Evolutionary conservation across 2,797 vertebrate species (phyloP), one percentile per base, ranked within the genome.

Genomic region (Acrocephalus scirpaceus): DNA sequence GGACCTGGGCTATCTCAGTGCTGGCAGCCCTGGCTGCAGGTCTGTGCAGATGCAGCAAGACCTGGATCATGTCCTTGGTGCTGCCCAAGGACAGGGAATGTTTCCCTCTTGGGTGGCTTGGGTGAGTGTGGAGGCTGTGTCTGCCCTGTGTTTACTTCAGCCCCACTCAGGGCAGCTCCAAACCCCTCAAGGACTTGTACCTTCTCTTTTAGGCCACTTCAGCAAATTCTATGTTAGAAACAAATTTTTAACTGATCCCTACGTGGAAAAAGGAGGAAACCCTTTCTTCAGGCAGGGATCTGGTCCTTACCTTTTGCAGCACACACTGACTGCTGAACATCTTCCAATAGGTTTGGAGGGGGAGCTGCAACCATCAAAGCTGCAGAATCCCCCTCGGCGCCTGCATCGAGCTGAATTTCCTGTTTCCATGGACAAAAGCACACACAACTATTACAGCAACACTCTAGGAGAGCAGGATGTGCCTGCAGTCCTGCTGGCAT

Each of bases 1-100:
- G 65, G 13, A 9, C 7, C 45, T 67, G 45, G 45, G 45, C 13
- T 67, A 4, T 50, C 3, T 67, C 65, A 36, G 45, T 29, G 65
- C 18, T 50, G 65, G 45, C 66, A 69, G 66, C 48, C 48, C 66
- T 51, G 48, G 25, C n/a, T 50, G 5, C 65, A 36, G 26, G 23
- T 20, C 2, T 66, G 32, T 34, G 45, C n/a, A 66, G 25, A 11
- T 66, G 19, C 27, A 38, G 47, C 47, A 17, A 32, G 8, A 3
- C 2, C 8, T 2, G 36, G 11, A 32, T 70, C 21, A 18, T 15
- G 29, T 42, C 21, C 29, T 19, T 0, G 1, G 47, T 53, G 29
- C 16, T 70, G 16, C 9, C 16, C 9, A 27, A 36, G 57, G 34
- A 25, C 57, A 36, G 57, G 11, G 34, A 38, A 38, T 38, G 34